Conservation (phyloP, 1,140 invertebrate genomes). For the Pachypeltis micranthus region DNA sequence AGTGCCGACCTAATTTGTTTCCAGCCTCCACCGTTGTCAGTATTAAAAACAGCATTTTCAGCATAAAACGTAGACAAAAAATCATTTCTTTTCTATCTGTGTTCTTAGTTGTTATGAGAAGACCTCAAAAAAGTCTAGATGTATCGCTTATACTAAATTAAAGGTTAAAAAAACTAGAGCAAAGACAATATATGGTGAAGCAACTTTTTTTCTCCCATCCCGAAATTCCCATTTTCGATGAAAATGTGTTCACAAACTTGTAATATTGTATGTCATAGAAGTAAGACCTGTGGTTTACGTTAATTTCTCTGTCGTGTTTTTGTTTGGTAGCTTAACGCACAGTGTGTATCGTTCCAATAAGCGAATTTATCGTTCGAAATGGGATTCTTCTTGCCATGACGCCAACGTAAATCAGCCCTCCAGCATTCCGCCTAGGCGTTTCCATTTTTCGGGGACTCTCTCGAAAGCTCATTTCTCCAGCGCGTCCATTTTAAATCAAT, state of each 20-base stretch:
- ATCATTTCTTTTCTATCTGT: neutral
- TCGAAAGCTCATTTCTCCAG: too few species aligned
- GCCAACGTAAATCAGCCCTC: neutral
- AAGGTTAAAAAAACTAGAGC: neutral
- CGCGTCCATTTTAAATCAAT: too few species aligned
- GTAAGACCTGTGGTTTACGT: too few species aligned
- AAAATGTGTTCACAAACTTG: conserved; percentile 1
- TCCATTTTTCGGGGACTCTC: neutral
- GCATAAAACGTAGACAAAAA: neutral
- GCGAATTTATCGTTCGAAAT: neutral
- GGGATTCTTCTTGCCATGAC: neutral
- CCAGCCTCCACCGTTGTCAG: neutral
- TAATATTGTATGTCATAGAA: neutral
- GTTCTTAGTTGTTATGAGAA: conserved; percentile 6
- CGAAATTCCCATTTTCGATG: neutral
- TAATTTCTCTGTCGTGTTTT: too few species aligned
- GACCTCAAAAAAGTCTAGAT: conserved; percentile 5
- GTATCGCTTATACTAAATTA: neutral
- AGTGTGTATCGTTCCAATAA: too few species aligned
- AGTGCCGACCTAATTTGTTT: neutral
- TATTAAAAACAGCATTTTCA: conserved; percentile 2
- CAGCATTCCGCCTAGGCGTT: neutral
- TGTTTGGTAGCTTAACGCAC: too few species aligned
- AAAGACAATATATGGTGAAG: neutral
- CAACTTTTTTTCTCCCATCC: neutral